Conservation (phyloP, 2,113 vertebrate species). For the Pterocles burchelli region DNA sequence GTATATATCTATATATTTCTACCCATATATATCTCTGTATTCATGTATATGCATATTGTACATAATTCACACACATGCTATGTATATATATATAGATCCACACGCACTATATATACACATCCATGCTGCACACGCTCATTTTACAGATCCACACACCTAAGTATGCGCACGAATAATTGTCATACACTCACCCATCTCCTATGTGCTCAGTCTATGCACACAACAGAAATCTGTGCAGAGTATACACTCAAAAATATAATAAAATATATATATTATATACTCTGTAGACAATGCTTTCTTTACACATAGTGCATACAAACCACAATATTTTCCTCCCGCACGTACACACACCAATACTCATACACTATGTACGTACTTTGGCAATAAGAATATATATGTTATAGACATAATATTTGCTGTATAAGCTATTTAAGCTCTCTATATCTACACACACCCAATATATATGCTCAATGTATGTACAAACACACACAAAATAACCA, state of each 20-base stretch:
- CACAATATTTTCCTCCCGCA: neutral
- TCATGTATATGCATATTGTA: neutral
- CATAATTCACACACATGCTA: neutral
- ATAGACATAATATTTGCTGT: neutral
- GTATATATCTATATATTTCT: neutral
- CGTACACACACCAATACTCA: accelerated
- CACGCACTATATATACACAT: neutral
- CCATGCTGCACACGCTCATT: neutral
- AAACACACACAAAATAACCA: neutral
- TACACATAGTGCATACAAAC: neutral
- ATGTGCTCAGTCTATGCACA: accelerated
- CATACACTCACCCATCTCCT: accelerated
- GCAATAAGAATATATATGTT: neutral
- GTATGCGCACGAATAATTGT: neutral
- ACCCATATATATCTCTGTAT: neutral
- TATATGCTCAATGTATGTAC: neutral
- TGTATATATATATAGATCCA: too few species aligned
- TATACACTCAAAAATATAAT: neutral
- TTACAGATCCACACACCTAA: accelerated
- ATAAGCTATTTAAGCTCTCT: neutral
- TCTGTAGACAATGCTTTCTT: neutral
- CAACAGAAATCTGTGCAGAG: accelerated
- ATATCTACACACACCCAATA: accelerated
- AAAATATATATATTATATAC: neutral
- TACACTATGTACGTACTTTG: accelerated